phyloP scores from a whole-genome alignment of 1,140 invertebrate genomes.

The Notospermus geniculatus region DNA sequence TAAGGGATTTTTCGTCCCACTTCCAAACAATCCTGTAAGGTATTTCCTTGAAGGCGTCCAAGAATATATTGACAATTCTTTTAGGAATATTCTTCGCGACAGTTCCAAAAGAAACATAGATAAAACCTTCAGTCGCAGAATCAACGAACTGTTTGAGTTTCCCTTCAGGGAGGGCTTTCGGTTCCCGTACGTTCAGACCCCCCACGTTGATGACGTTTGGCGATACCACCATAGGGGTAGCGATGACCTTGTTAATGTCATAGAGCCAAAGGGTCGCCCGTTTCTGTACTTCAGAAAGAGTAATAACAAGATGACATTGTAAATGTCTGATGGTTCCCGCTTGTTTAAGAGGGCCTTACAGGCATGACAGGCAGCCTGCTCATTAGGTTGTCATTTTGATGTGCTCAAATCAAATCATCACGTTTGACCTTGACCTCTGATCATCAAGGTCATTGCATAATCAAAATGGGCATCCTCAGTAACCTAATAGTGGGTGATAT shows the following conservation, averaged over 20 bases:
- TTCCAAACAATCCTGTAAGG: slow-evolving; percentile 1
- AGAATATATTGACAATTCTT: background rate
- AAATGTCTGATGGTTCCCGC: too few species aligned
- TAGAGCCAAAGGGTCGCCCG: background rate
- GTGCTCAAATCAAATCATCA: too few species aligned
- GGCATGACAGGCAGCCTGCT: too few species aligned
- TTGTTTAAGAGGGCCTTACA: too few species aligned
- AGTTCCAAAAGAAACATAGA: background rate
- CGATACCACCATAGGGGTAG: background rate
- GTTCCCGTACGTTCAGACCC: background rate
- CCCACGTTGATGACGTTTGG: slow-evolving; percentile 12
- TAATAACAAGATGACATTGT: background rate
- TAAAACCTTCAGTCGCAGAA: background rate
- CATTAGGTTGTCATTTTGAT: too few species aligned
- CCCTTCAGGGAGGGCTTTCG: slow-evolving; percentile 8
- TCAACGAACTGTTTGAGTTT: background rate
- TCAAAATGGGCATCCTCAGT: too few species aligned
- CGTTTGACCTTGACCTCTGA: too few species aligned
- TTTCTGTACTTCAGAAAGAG: too few species aligned
- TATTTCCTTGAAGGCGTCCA: background rate
- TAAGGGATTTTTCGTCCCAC: background rate
- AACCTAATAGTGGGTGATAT: too few species aligned
- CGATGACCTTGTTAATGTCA: background rate
- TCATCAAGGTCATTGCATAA: too few species aligned
- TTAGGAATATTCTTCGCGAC: background rate